phyloP scores from a whole-genome alignment of 64 coral and sea anemone species.

The Catalaphyllia jardinei region DNA sequence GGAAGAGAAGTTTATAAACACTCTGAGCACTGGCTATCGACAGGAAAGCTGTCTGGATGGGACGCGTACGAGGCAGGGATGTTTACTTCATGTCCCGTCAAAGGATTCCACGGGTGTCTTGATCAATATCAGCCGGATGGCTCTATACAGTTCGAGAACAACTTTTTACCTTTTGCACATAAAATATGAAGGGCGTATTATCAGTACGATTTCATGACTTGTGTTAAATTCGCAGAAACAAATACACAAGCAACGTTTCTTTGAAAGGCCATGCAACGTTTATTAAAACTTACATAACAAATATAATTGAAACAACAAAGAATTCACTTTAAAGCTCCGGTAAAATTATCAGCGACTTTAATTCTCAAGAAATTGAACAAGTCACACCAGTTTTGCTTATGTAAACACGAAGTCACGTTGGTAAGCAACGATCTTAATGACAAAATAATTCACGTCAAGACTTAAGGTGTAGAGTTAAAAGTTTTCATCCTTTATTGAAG shows the following conservation, averaged over 20 bases:
- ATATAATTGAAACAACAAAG: not conserved
- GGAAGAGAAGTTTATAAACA: constrained; percentile 76
- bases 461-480: not conserved
- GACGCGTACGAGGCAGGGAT: constrained; percentile 61
- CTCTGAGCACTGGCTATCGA: constrained; percentile 91
- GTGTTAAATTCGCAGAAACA: not conserved
- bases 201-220: too few species aligned
- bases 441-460: not conserved
- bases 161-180: constrained; percentile 32
- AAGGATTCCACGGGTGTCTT: constrained; percentile 82
- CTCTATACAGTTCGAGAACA: constrained; percentile 89
- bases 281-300: not conserved
- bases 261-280: not conserved
- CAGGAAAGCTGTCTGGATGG: constrained; percentile 89
- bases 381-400: not conserved
- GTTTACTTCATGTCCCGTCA: constrained; percentile 73
- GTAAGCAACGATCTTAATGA: not conserved
- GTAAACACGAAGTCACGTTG: not conserved
- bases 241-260: not conserved
- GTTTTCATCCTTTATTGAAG: not conserved
- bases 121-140: constrained; percentile 93
- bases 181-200: not conserved
- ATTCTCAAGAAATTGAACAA: too few species aligned
- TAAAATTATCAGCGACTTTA: too few species aligned
- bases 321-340: too few species aligned